Conservation (phyloP, 1,140 invertebrate genomes). For the Linepithema humile region DNA sequence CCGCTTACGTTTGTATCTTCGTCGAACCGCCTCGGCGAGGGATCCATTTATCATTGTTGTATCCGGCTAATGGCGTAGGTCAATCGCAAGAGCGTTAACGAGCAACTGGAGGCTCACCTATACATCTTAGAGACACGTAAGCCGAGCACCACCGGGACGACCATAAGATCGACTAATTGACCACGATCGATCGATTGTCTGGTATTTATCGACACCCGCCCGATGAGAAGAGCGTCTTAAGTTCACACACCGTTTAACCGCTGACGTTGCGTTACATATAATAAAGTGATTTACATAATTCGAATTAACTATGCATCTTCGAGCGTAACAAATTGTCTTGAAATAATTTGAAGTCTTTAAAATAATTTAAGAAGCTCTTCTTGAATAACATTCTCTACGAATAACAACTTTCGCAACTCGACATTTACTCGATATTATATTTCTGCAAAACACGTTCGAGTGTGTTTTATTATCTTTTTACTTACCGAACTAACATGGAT, state of each 20-base stretch:
- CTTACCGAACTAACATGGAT: not conserved
- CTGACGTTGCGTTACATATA: not conserved
- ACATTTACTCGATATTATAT: not conserved
- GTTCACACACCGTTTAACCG: not conserved
- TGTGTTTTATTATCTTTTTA: not conserved
- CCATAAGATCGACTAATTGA: slow-evolving; percentile 49
- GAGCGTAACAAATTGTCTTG: not conserved
- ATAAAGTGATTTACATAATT: not conserved
- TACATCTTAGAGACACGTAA: slow-evolving; percentile 2
- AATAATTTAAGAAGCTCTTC: too few relatives aligned
- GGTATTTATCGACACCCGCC: slow-evolving; percentile 13
- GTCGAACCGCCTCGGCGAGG: not conserved
- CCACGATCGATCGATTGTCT: slow-evolving; percentile 42
- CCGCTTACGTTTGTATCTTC: not conserved
- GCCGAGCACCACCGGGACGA: not conserved
- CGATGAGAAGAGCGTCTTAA: not conserved
- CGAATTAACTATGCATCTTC: not conserved
- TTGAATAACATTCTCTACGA: not conserved
- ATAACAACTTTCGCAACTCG: not conserved
- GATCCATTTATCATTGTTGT: slow-evolving; percentile 35
- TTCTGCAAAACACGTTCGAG: not conserved
- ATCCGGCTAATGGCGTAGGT: slow-evolving; percentile 36
- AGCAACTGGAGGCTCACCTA: slow-evolving; percentile 36
- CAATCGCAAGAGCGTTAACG: slow-evolving; percentile 55
- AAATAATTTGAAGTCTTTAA: not conserved